Base-by-base conservation (phyloP, 2,888 invertebrate genomes). In the Acanthococcus lagerstroemiae region DNA sequence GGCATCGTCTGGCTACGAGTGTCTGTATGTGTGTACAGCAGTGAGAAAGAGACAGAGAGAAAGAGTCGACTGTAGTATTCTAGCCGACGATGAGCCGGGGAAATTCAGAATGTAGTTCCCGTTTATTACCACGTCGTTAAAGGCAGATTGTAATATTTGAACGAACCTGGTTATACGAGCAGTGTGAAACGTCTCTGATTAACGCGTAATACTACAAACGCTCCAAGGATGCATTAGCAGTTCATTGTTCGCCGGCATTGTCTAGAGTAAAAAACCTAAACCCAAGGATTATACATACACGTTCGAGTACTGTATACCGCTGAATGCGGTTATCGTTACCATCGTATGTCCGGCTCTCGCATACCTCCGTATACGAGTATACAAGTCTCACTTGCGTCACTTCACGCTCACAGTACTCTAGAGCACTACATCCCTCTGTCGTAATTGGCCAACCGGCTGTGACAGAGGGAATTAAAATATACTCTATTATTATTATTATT, bases 171-270 rank as follows among this genome's bases (percentile, higher is more conserved):
- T 37, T 37, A 37, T 15, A n/a, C 12, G 37, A 37, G 37, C n/a
- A 37, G 37, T 37, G 37, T 37, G 37, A 37, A 37, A 37, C 37
- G 12, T n/a, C n/a, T 37, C 37, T 37, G 37, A 37, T 37, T 37
- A 37, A 37, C 37, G 37, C 37, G n/a, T 37, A 37, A 37, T 37
- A 37, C 37, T n/a, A 37, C 37, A n/a, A 9, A 15, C 12, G 3
- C 37, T 37, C 37, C 12, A 37, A 37, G 15, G 27, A 61, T 48
- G 46, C 30, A 61, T 61, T 61, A 61, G 50, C 26, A 50, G 12
- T 48, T 61, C 24, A 61, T 61, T 61, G 60, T 61, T 61, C 26
- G 24, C 50, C 27, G 27, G 26, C 30, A 61, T 61, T 50, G 60
- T 48, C 25, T 60, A 22, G 15, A 7, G 46, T 17, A 45, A 45